Conservation (phyloP, 2,888 invertebrate genomes). For the Augochlorella aurata region DNA sequence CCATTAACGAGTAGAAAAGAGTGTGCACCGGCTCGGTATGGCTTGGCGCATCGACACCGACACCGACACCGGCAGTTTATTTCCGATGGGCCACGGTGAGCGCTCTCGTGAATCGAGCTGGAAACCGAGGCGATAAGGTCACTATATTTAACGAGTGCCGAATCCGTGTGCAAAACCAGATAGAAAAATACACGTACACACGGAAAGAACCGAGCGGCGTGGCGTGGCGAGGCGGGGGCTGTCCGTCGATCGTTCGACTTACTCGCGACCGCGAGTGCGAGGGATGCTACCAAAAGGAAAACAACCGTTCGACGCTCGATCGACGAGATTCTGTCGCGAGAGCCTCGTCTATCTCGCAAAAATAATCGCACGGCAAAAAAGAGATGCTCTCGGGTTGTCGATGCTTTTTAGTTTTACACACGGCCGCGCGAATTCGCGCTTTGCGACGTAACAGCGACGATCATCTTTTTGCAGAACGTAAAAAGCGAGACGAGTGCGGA, state of each 20-base stretch:
- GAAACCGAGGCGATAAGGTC: conserved; percentile 53
- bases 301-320: not conserved
- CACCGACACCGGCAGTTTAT: conserved; percentile 6
- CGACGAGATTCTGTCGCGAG: conserved; percentile 8
- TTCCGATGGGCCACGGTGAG: conserved; percentile 22
- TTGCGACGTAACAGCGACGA: not conserved
- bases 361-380: conserved; percentile 7
- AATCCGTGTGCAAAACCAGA: conserved; percentile 32
- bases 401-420: conserved; percentile 10
- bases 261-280: not conserved
- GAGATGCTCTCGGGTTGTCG: not conserved
- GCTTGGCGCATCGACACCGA: not conserved
- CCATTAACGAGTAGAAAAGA: conserved; percentile 16
- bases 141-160: conserved; percentile 39
- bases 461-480: conserved; percentile 1
- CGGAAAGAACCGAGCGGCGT: no score
- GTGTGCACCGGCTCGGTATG: not conserved
- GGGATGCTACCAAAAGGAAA: conserved; percentile 12
- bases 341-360: not conserved
- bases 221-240: no score
- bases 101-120: conserved; percentile 49
- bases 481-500: not conserved
- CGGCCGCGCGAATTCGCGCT: not conserved
- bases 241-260: conserved; percentile 18
- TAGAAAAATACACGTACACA: conserved; percentile 20